A percentile compares a stretch with the other conserved stretches of the same genome.
These are phyloP conservation scores for Tenthredo livida DNA, from an alignment of 2,888 invertebrate genomes.

Conservation along the genomic window DNA sequence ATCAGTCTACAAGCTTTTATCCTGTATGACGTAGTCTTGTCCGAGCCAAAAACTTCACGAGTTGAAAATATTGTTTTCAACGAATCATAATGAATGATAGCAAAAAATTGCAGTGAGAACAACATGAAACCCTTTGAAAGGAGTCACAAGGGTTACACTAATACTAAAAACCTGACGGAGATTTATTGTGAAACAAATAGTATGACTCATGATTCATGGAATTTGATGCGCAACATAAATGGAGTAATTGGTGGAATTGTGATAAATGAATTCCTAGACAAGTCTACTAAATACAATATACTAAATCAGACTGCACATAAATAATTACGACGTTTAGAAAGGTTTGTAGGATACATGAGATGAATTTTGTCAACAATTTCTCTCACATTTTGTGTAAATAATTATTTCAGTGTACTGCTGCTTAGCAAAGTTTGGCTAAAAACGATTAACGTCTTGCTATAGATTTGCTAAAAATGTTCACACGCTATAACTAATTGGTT, in stretches of 20 bases:
- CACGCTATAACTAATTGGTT: background rate
- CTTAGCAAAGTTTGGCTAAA: background rate
- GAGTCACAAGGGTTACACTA: background rate
- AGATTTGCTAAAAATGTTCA: slow-evolving; percentile 6
- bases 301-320: background rate
- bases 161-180: background rate
- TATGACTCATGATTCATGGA: slow-evolving; percentile 28
- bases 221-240: background rate
- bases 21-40: background rate
- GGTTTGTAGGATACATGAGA: background rate
- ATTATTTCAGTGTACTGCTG: background rate
- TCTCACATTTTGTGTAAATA: background rate
- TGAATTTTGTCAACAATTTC: background rate
- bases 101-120: no score
- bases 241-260: background rate
- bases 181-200: background rate
- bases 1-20: background rate
- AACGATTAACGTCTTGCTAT: background rate
- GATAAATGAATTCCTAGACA: slow-evolving; percentile 27
- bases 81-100: background rate
- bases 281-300: background rate
- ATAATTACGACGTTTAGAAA: background rate
- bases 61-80: background rate
- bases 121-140: background rate
- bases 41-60: background rate